Evolutionary conservation across 2,888 invertebrate genomes (phyloP).

Genomic region (Rhagonycha fulva): DNA sequence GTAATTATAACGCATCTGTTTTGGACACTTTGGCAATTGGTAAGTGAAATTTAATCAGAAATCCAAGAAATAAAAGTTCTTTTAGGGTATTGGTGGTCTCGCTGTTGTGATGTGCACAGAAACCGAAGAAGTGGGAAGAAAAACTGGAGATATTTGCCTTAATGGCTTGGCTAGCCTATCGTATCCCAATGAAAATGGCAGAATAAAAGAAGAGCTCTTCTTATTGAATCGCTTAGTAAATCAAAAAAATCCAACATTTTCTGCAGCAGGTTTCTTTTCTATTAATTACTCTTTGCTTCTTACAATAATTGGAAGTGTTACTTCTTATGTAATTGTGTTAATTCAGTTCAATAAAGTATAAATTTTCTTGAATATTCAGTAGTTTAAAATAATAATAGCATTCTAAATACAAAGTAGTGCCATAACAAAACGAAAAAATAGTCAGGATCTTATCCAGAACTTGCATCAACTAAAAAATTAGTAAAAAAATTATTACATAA

Average conservation of each 20-base stretch:
- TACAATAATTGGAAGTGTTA: not conserved
- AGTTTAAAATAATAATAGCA: too few relatives aligned
- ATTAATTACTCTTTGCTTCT: not conserved
- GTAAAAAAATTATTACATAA: too few relatives aligned
- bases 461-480: too few relatives aligned
- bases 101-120: not conserved
- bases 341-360: not conserved
- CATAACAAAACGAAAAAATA: too few relatives aligned
- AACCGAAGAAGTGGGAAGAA: not conserved
- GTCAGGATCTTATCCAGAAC: too few relatives aligned
- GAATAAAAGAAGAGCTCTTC: not conserved
- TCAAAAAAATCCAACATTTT: not conserved
- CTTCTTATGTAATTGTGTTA: not conserved
- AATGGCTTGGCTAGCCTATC: not conserved
- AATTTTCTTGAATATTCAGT: not conserved
- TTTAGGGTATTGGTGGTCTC: not conserved
- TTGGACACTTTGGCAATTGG: not conserved
- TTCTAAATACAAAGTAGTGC: too few relatives aligned
- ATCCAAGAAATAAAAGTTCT: not conserved
- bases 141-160: not conserved
- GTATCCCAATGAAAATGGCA: not conserved
- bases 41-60: not conserved
- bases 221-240: not conserved
- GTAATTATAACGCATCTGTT: not conserved
- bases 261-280: not conserved